phyloP scores from a whole-genome alignment of 2,888 invertebrate genomes.

The Horisme vitalbata region DNA sequence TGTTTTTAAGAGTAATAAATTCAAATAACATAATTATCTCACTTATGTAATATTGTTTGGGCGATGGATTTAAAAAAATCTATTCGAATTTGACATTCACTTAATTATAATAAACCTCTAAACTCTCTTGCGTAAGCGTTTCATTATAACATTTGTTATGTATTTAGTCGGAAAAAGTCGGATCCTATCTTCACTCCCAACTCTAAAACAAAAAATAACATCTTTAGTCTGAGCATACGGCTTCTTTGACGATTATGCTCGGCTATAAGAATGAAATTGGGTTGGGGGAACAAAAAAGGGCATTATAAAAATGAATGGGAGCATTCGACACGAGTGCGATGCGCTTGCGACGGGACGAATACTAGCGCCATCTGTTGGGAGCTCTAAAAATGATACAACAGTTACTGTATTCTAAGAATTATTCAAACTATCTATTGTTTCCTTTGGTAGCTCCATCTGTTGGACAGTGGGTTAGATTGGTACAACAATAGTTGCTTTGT shows the following conservation, averaged over 20 bases:
- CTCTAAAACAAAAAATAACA: slow-evolving; percentile 43
- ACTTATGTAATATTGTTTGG: too few relatives aligned
- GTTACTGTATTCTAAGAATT: background rate
- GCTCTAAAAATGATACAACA: background rate
- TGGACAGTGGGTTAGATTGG: too few relatives aligned
- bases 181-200: background rate
- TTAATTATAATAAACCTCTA: too few relatives aligned
- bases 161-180: background rate
- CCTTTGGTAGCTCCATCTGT: too few relatives aligned
- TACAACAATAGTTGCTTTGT: too few relatives aligned
- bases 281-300: slow-evolving; percentile 60
- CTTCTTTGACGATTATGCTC: slow-evolving; percentile 70
- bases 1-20: too few relatives aligned
- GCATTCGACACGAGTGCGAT: slow-evolving; percentile 34
- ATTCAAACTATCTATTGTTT: too few relatives aligned
- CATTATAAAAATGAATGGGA: slow-evolving; percentile 40
- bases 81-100: too few relatives aligned
- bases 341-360: slow-evolving; percentile 27
- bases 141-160: too few relatives aligned
- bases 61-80: too few relatives aligned
- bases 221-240: slow-evolving; percentile 61
- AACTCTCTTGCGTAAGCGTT: too few relatives aligned
- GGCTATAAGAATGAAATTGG: slow-evolving; percentile 70
- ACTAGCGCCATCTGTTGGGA: slow-evolving; percentile 37
- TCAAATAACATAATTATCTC: too few relatives aligned